Percentiles rank a stretch among this genome's conserved stretches.
Evolutionary conservation across 1,140 invertebrate genomes (phyloP).

Genomic region (Heliconius congener): DNA sequence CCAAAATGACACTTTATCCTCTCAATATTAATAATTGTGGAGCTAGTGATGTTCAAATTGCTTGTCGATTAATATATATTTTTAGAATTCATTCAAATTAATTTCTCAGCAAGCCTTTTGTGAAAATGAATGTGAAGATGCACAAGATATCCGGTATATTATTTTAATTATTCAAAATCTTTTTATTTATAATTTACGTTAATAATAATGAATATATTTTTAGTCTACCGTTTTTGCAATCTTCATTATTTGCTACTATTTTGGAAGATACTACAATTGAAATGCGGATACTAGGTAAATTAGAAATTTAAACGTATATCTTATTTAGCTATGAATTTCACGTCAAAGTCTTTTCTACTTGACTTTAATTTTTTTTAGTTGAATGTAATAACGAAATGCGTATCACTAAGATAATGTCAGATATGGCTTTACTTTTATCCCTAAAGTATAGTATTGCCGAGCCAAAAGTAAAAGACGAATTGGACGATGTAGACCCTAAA

Average conservation of each 20-base stretch:
- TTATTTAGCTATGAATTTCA: background rate
- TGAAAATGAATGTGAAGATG: background rate
- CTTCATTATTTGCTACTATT: slow-evolving; percentile 53
- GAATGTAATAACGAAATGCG: slow-evolving; percentile 61
- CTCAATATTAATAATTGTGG: background rate
- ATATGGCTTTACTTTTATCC: slow-evolving; percentile 45
- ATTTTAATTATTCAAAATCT: background rate
- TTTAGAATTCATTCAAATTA: background rate
- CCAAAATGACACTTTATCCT: background rate
- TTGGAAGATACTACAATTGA: slow-evolving; percentile 57
- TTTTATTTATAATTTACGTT: background rate
- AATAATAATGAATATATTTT: slow-evolving; percentile 24
- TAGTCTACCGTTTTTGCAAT: slow-evolving; percentile 53
- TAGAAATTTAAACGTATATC: background rate
- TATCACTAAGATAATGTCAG: slow-evolving; percentile 50
- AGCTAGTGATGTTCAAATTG: background rate
- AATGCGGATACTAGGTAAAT: slow-evolving; percentile 57
- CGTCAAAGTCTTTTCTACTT: background rate
- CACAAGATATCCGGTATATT: background rate
- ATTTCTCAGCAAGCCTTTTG: background rate
- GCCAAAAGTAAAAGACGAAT: slow-evolving; percentile 46
- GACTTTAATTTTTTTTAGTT: slow-evolving; percentile 35
- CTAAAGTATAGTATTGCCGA: slow-evolving; percentile 52
- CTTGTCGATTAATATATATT: background rate
- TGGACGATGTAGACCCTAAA: slow-evolving; percentile 48